Percentiles rank a stretch among this genome's conserved stretches.
Conservation (phyloP, 2,113 vertebrate species). For the Cranoglanis bouderius region DNA sequence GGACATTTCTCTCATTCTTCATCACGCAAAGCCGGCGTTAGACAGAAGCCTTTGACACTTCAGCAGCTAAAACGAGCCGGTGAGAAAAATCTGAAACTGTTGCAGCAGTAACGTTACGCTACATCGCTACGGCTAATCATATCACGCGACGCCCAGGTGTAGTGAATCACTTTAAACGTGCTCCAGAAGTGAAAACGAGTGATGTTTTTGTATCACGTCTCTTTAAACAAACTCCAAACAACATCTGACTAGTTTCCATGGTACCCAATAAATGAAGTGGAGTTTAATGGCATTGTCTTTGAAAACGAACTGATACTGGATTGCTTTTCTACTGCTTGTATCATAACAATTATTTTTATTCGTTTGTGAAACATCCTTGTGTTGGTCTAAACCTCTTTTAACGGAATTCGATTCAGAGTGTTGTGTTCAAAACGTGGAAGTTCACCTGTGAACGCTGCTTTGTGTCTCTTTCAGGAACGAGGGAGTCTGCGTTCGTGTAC, state of each 20-base stretch:
- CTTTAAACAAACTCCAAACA: no score
- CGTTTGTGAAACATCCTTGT: no score
- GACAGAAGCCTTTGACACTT: neutral
- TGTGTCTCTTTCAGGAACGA: slow-evolving; percentile 79
- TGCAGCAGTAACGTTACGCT: neutral
- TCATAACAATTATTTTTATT: no score
- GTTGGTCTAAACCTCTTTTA: no score
- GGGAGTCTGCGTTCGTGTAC: slow-evolving; percentile 95
- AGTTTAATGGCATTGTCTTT: no score
- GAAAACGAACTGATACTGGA: no score
- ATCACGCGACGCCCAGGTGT: neutral
- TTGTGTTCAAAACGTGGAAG: neutral
- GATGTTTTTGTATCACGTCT: no score
- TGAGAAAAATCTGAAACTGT: neutral
- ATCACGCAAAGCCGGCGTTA: neutral
- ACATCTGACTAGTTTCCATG: no score
- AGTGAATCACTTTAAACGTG: no score
- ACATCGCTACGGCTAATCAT: neutral
- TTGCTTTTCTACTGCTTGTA: no score
- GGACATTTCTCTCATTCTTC: neutral
- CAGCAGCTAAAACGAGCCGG: neutral
- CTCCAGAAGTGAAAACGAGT: neutral
- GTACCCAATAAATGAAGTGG: no score
- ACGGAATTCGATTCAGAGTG: no score
- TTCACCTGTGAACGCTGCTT: neutral